Conservation (phyloP, 1,140 invertebrate species). For the Drosophila jambulina region DNA sequence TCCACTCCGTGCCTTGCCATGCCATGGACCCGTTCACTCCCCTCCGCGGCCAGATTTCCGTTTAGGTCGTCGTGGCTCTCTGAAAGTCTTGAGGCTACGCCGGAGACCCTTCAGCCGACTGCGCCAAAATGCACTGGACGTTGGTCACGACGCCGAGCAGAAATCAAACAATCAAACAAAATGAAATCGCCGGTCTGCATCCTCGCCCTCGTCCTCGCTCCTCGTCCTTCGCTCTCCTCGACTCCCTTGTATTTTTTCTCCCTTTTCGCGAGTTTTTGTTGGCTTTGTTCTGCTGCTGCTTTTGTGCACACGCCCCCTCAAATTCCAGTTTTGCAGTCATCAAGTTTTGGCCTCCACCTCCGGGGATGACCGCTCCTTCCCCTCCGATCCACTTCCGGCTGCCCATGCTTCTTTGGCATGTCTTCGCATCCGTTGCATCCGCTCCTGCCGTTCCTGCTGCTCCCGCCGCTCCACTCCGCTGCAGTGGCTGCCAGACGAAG, state of each 20-base stretch:
- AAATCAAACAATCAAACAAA: conserved; percentile 83
- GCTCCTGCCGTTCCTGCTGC: conserved; percentile 23
- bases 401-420: conserved; percentile 81
- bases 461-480: conserved; percentile 48
- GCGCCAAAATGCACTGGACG: conserved; percentile 71
- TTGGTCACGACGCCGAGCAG: conserved; percentile 61
- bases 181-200: conserved; percentile 68
- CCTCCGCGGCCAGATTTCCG: conserved; percentile 58
- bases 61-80: conserved; percentile 62
- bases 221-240: conserved; percentile 15
- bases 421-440: conserved; percentile 82
- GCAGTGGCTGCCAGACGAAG: conserved; percentile 60
- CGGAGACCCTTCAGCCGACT: conserved; percentile 76
- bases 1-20: background rate
- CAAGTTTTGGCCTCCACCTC: conserved; percentile 66
- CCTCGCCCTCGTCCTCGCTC: conserved; percentile 11
- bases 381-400: conserved; percentile 53
- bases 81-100: conserved; percentile 80
- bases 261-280: conserved; percentile 63
- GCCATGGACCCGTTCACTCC: conserved; percentile 5
- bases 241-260: conserved; percentile 31
- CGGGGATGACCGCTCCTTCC: conserved; percentile 10
- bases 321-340: conserved; percentile 81
- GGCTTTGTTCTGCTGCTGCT: conserved; percentile 72
- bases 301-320: conserved; percentile 73